Evolutionary conservation across 2,797 vertebrate genomes (phyloP).

Genomic region (Pangasius mekongensis): DNA sequence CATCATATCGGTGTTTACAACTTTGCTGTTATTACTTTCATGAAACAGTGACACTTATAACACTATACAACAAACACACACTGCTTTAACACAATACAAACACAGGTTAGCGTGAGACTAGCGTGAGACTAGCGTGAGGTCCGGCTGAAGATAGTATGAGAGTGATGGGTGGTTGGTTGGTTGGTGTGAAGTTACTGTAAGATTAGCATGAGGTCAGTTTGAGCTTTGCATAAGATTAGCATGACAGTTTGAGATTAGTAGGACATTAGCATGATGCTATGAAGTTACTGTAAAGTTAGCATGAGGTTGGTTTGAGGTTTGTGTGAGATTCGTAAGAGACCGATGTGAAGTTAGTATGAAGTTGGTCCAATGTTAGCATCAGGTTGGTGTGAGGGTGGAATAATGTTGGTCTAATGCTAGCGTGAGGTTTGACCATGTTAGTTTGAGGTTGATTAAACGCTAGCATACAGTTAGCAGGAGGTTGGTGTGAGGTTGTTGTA

Average conservation of each 20-base stretch:
- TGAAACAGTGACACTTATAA: background rate
- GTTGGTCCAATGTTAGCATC: background rate
- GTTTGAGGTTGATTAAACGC: background rate
- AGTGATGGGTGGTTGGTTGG: too few species aligned
- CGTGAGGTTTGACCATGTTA: background rate
- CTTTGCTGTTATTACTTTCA: background rate
- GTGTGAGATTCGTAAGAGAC: background rate
- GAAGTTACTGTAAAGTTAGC: background rate
- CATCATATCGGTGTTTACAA: background rate
- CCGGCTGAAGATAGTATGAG: background rate
- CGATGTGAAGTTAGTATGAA: background rate
- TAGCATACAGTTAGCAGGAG: background rate
- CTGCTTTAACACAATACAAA: background rate
- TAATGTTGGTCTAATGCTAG: background rate
- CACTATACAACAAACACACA: background rate
- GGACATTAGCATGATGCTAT: background rate
- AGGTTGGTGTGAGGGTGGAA: background rate
- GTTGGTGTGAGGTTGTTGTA: background rate
- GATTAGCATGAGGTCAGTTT: background rate
- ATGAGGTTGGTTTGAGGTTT: background rate
- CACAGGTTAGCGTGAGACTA: background rate
- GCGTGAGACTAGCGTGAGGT: background rate
- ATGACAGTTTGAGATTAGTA: background rate
- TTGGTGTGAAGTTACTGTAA: background rate
- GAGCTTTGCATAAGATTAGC: background rate